Evolutionary conservation across 2,113 vertebrate genomes (phyloP).

Genomic region (Lagenorhynchus albirostris): DNA sequence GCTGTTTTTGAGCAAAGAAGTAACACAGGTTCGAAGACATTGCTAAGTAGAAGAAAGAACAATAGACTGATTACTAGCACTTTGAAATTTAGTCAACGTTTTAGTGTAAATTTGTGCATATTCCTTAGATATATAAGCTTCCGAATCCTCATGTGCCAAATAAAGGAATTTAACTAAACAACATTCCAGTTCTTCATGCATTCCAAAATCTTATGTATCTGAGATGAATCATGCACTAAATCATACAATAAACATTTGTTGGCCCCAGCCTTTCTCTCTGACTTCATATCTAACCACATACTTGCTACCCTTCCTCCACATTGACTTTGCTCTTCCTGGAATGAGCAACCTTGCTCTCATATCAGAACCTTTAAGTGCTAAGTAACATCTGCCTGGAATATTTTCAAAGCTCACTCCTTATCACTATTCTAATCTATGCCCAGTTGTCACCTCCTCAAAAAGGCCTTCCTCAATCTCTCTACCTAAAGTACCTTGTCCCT

Average conservation of each 20-base stretch:
- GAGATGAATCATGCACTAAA: background rate
- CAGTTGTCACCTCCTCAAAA: background rate
- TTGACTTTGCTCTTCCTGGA: conserved; percentile 10
- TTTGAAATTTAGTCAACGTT: background rate
- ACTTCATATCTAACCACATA: background rate
- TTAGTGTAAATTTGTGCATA: background rate
- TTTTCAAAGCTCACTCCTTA: background rate
- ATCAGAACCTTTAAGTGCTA: background rate
- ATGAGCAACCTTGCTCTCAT: background rate
- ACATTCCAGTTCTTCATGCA: background rate
- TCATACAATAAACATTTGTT: background rate
- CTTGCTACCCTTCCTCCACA: background rate
- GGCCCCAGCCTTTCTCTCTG: background rate
- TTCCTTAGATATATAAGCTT: background rate
- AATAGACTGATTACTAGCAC: background rate
- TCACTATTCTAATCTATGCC: background rate
- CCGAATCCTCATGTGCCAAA: background rate
- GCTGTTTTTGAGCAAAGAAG: background rate
- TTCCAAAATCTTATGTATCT: background rate
- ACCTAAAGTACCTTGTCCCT: background rate
- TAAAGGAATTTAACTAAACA: background rate
- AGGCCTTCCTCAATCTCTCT: background rate
- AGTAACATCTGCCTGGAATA: background rate
- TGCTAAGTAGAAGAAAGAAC: background rate
- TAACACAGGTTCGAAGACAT: background rate